Evolutionary conservation across 1,140 invertebrate species (phyloP).

Genomic region (Paraescarpia echinospica): DNA sequence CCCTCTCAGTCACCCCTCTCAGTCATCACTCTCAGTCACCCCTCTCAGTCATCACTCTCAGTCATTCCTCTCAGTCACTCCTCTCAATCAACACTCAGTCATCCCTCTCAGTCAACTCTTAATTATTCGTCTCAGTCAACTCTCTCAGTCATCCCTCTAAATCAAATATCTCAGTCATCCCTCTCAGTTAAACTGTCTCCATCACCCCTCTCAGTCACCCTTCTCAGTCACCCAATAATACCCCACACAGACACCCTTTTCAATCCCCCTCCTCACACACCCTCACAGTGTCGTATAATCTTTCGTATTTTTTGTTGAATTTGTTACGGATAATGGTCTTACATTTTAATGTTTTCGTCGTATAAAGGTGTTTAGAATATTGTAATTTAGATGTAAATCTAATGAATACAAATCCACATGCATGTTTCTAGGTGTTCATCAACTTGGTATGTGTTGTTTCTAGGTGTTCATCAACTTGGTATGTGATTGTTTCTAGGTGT

Average conservation of each 20-base stretch:
- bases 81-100: not conserved
- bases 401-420: not conserved
- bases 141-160: too few species aligned
- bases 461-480: too few species aligned
- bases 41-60: not conserved
- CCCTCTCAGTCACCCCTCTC: not conserved
- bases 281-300: too few species aligned
- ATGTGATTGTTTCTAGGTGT: too few species aligned
- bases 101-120: not conserved
- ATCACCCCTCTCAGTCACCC: not conserved
- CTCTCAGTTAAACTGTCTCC: not conserved
- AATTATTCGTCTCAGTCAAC: not conserved
- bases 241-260: too few species aligned
- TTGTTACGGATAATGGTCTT: too few species aligned
- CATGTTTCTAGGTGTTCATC: not conserved
- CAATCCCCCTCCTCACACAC: too few species aligned
- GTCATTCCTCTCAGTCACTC: not conserved
- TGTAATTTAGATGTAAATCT: not conserved
- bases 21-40: not conserved
- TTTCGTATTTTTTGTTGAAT: too few species aligned
- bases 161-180: not conserved
- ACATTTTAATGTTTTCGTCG: not conserved
- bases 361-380: not conserved
- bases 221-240: not conserved
- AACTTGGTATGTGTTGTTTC: too few species aligned